phyloP scores from a whole-genome alignment of 1,140 invertebrate genomes.

The Lycorma delicatula region DNA sequence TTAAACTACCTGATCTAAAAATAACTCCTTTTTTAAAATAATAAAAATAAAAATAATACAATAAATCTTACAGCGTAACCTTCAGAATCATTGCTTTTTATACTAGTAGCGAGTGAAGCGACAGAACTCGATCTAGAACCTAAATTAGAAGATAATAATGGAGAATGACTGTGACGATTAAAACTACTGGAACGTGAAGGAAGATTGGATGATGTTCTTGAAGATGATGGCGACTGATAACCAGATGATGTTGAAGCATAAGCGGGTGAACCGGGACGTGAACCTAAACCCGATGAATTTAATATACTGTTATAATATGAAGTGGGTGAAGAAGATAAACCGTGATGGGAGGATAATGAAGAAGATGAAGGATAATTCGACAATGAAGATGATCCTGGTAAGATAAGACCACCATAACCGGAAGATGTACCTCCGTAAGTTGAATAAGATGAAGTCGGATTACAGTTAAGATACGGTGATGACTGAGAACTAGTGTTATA shows the following conservation, averaged over 20 bases:
- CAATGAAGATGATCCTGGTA: constrained; percentile 38
- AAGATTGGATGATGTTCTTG: neutral
- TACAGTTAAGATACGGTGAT: constrained; percentile 4
- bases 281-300: constrained; percentile 15
- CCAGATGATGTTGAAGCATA: constrained; percentile 8
- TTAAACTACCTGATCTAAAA: neutral
- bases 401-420: constrained; percentile 49
- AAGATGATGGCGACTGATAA: constrained; percentile 9
- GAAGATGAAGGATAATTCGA: constrained; percentile 10
- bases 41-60: too few species aligned
- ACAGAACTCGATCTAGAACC: constrained; percentile 19
- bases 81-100: constrained; percentile 42
- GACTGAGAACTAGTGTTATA: constrained; percentile 3
- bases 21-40: too few species aligned
- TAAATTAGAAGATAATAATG: neutral
- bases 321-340: constrained; percentile 17
- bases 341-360: constrained; percentile 12
- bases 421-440: constrained; percentile 54
- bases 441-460: constrained; percentile 19
- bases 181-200: constrained; percentile 10
- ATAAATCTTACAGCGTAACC: constrained; percentile 55
- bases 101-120: constrained; percentile 21
- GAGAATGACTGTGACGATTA: constrained; percentile 10
- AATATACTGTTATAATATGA: constrained; percentile 6
- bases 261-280: constrained; percentile 14